Evolutionary conservation across 1,140 invertebrate genomes (phyloP).

Genomic region (Bombus waltoni): DNA sequence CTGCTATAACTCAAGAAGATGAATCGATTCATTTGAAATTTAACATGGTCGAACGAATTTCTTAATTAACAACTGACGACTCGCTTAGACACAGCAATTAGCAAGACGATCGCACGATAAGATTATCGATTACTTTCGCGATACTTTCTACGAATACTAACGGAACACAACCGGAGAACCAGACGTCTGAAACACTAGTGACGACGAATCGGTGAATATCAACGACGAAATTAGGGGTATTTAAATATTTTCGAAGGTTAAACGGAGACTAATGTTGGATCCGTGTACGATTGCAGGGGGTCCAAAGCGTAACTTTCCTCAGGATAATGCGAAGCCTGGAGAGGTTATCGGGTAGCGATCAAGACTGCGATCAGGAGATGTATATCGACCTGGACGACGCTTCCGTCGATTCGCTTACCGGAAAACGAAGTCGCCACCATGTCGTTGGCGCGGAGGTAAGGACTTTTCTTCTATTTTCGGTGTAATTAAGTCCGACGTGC

Average conservation of each 20-base stretch:
- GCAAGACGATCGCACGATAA: not conserved
- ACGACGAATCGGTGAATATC: not conserved
- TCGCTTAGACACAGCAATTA: not conserved
- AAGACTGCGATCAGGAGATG: slow-evolving; percentile 82
- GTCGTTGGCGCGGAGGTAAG: slow-evolving; percentile 77
- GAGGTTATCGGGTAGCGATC: slow-evolving; percentile 81
- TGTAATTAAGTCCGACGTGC: not conserved
- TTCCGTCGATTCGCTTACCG: slow-evolving; percentile 81
- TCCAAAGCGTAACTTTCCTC: slow-evolving; percentile 53
- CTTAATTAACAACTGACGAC: too few relatives aligned
- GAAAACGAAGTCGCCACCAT: slow-evolving; percentile 81
- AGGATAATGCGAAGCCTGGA: slow-evolving; percentile 82
- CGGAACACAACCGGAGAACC: not conserved
- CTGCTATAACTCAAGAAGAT: not conserved
- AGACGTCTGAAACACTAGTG: not conserved
- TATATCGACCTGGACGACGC: slow-evolving; percentile 82
- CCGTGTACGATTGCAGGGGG: slow-evolving; percentile 47
- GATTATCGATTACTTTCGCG: not conserved
- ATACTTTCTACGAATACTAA: not conserved
- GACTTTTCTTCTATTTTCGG: slow-evolving; percentile 36
- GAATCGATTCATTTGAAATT: not conserved
- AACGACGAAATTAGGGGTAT: not conserved
- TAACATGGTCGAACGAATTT: not conserved
- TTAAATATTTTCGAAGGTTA: not conserved
- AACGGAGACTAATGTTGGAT: slow-evolving; percentile 29